Evolutionary conservation across 2,113 vertebrate species (phyloP), one percentile per base, ranked within the genome.

Genomic region (Cercopithecus mona): DNA sequence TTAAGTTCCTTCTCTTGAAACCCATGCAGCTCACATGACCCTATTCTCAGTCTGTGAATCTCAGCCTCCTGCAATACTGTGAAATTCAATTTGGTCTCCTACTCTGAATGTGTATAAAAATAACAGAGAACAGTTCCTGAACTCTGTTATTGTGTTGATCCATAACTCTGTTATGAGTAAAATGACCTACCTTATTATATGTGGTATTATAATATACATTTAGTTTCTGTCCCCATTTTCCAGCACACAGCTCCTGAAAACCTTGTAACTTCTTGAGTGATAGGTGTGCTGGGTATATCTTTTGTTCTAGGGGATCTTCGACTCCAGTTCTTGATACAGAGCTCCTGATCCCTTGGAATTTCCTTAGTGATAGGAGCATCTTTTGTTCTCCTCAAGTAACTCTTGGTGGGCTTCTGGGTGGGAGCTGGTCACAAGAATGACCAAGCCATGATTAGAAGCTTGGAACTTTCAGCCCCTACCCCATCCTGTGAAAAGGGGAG

Each of bases 1-100:
- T 72, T 75, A 75, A 90, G 66, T 93, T 90, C 88, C 80, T 93
- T 59, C 35, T 83, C 9, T 82, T 87, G 48, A 18, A 92, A 57
- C 59, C 35, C 70, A 16, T 75, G 61, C n/a, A 61, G 52, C 14
- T 80, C 93, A 87, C 22, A 68, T 80, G 76, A 96, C 45, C 38
- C 45, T 89, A 10, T 59, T 90, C 45, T 93, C 32, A 55, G 48
- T 38, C 52, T 79, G 17, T 79, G 75, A 68, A 75, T 92, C 23
- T 75, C 72, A 78, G 73, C 43, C n/a, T 70, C 64, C 50, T 88
- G 12, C 50, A 88, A 14, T 30, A 30, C 55, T 93, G 22, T 78
- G 87, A 89, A 90, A 75, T 68, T 92, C 61, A 84, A 43, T 25
- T 32, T 81, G 38, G 17, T 88, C 38, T 90, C 48, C 80, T 93